Evolutionary conservation across 2,113 vertebrate species (phyloP), one percentile per base, ranked within the genome.

Genomic region (Odocoileus hemionus): DNA sequence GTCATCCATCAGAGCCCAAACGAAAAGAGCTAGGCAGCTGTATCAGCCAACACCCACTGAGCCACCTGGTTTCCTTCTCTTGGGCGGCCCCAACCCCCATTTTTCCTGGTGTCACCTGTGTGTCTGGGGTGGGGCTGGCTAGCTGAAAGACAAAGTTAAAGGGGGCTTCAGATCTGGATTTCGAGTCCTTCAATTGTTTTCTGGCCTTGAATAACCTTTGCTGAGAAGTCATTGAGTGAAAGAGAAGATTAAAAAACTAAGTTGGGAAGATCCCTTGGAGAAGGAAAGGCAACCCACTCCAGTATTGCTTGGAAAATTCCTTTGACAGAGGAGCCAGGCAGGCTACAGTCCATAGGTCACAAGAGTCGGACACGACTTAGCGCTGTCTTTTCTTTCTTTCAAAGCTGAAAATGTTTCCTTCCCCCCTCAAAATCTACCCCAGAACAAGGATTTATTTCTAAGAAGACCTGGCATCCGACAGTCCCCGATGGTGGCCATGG

Each of bases 11-110:
- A n/a, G 43, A 76, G 60, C 25, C 33, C 6, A 5, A 10, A 14
- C 0, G 1, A 19, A 6, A 47, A 45, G 39, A 52, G 33, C 23
- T 6, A 17, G 43, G 28, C 64, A 0, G 21, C 0, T 3, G 14
- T 3, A 70, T 28, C 55, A 10, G 19, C 60, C 36, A 12, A 7
- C 0, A 4, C 23, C 57, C 19, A 1, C 0, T 2, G 23, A 17
- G 21, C n/a, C 25, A 1, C 60, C 58, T 57, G 1, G 19, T 21
- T 58, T 26, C 74, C 5, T 50, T 12, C 70, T 74, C 45, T n/a
- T 12, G 15, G 1, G 89, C 12, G 6, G 52, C 47, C 9, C 11
- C 58, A 14, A 6, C 26, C 52, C 19, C 60, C 12, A 10, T 7
- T 33, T 78, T n/a, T 50, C 67, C 83, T 3, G 33, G 1, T 7